Evolutionary conservation across 2,888 invertebrate genomes (phyloP).

Genomic region (Aspidiotus rigidus): DNA sequence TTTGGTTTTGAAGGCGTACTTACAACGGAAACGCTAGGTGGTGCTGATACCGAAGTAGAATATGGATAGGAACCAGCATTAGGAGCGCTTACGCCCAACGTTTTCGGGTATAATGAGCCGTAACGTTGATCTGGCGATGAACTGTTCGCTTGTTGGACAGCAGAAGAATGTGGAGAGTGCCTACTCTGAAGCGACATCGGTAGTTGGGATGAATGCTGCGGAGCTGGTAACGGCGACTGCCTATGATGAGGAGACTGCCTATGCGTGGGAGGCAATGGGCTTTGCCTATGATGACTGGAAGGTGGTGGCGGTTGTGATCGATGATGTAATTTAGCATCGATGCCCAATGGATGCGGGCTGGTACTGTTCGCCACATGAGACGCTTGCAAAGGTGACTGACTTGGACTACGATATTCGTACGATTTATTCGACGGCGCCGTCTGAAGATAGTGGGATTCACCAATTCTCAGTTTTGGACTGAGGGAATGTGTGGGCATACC

Average conservation of each 20-base stretch:
- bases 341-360: constrained; percentile 36
- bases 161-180: constrained; percentile 37
- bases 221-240: constrained; percentile 45
- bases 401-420: constrained; percentile 30
- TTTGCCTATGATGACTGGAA: constrained; percentile 16
- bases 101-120: neutral
- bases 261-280: constrained; percentile 19
- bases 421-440: constrained; percentile 38
- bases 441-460: constrained; percentile 44
- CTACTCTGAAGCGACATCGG: constrained; percentile 40
- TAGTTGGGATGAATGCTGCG: constrained; percentile 39
- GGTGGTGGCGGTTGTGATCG: constrained; percentile 15
- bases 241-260: constrained; percentile 29
- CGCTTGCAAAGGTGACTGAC: constrained; percentile 29
- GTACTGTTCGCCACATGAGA: constrained; percentile 39
- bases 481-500: constrained; percentile 41
- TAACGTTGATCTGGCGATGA: constrained; percentile 37
- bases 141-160: constrained; percentile 30
- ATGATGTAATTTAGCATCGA: constrained; percentile 4
- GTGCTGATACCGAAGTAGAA: neutral
- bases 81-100: neutral
- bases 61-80: constrained; percentile 10
- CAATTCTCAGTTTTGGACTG: constrained; percentile 47
- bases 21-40: neutral
- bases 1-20: constrained; percentile 50